Evolutionary conservation across 1,140 invertebrate species (phyloP), one percentile per base, ranked within the genome.

Genomic region (Drosophila watanabei): DNA sequence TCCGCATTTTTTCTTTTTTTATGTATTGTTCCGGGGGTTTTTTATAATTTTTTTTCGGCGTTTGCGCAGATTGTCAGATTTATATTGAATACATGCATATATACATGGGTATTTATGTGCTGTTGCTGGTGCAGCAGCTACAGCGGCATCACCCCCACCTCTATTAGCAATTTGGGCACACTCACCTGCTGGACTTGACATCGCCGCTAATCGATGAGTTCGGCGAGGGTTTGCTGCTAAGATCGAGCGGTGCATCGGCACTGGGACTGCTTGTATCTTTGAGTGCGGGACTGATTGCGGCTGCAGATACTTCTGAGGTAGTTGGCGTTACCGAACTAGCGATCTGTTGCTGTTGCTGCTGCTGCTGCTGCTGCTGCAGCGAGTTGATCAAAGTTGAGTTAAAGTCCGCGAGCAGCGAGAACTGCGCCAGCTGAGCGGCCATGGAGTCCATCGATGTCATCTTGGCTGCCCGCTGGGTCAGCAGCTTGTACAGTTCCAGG

Each of bases 151-250:
- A 11, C 30, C 54, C 54, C 13, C n/a, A 39, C 33, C 30, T 14
- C 7, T 11, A 11, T 20, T 46, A 51, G 32, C 37, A 14, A 75
- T 54, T 58, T 52, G 64, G 35, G 49, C 18, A 88, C 86, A 91
- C 91, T 88, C 62, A 92, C 86, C 91, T 87, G 73, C 73, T 73
- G 72, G 84, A 73, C 79, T 93, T 93, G 37, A 87, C 75, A 80
- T 93, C 92, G 63, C 90, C 85, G 68, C 92, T 92, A 69, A 83
- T 88, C 68, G 92, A 92, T 77, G 92, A 93, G 73, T 92, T 93
- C 49, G 92, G 65, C 77, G 92, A 94, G 52, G 94, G 94, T 82
- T 97, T 96, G 81, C 96, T 95, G 94, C 96, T 97, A 82, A 97
- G 95, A 94, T 97, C 97, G 75, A 97, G 94, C 28, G 97, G 97